Conservation (phyloP, 2,888 invertebrate genomes). For the Andrena dorsata region DNA sequence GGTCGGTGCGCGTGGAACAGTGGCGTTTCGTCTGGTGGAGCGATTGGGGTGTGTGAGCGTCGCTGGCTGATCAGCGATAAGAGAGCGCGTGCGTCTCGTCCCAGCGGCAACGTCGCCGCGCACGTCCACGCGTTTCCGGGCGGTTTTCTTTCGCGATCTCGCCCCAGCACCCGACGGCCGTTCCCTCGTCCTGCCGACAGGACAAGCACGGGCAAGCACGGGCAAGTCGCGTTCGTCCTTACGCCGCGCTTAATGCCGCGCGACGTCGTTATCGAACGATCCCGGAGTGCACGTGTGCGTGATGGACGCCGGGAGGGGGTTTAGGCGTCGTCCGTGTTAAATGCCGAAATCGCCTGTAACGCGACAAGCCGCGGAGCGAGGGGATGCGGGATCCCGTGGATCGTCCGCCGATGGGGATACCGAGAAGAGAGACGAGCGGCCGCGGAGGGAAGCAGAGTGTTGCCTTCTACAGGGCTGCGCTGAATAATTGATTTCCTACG, state of each 20-base stretch:
- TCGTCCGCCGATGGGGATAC: neutral
- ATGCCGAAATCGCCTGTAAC: constrained; percentile 43
- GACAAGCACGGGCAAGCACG: no score
- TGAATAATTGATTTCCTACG: constrained; percentile 40
- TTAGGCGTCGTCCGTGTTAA: constrained; percentile 35
- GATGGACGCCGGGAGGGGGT: constrained; percentile 27
- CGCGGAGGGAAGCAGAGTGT: constrained; percentile 2
- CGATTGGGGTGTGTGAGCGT: constrained; percentile 21
- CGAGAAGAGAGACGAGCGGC: neutral
- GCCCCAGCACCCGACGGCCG: neutral
- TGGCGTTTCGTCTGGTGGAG: constrained; percentile 59
- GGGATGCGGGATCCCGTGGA: constrained; percentile 1
- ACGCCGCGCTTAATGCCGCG: constrained; percentile 9
- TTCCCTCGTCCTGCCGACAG: neutral
- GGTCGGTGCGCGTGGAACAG: constrained; percentile 64
- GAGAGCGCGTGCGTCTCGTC: constrained; percentile 48
- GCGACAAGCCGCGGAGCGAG: constrained; percentile 33
- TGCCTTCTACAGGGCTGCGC: neutral
- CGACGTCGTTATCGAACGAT: constrained; percentile 52
- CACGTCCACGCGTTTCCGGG: neutral
- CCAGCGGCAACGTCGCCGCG: constrained; percentile 8
- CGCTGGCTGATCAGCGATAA: constrained; percentile 14
- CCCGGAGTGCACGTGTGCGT: constrained; percentile 54
- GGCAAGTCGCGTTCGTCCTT: neutral
- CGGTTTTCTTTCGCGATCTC: neutral